Evolutionary conservation across 2,797 vertebrate species (phyloP).

Genomic region (Neomorphus geoffroyi): DNA sequence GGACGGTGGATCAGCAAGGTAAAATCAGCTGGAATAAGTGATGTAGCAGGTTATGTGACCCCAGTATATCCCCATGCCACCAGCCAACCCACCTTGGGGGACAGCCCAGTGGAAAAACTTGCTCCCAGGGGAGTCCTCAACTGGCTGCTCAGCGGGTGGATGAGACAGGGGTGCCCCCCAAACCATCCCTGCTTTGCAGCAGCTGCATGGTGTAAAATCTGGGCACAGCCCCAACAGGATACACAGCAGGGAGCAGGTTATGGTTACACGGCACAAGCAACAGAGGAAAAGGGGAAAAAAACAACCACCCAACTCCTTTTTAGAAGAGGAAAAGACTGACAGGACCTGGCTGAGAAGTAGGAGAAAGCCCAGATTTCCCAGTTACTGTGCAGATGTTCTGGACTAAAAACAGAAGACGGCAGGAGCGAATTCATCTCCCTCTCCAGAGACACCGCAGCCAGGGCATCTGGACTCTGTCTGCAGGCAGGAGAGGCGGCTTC

Average conservation of each 20-base stretch:
- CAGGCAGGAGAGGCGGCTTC: neutral
- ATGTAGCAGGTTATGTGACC: neutral
- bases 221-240: neutral
- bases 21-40: neutral
- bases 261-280: slow-evolving; percentile 6
- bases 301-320: neutral
- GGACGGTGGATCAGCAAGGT: neutral
- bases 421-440: slow-evolving; percentile 29
- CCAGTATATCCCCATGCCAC: neutral
- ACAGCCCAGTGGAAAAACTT: neutral
- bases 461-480: slow-evolving; percentile 60
- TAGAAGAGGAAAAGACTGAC: slow-evolving; percentile 60
- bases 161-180: neutral
- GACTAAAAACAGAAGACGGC: slow-evolving; percentile 54
- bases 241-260: slow-evolving; percentile 44
- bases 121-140: neutral
- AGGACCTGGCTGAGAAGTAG: slow-evolving; percentile 55
- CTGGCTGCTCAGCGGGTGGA: neutral
- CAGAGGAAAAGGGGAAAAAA: neutral
- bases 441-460: slow-evolving; percentile 40
- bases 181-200: neutral
- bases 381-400: slow-evolving; percentile 73
- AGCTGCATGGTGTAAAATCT: neutral
- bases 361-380: slow-evolving; percentile 61
- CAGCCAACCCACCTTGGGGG: neutral